Conservation (phyloP, 2,888 invertebrate genomes). For the Microctonus aethiopoides region DNA sequence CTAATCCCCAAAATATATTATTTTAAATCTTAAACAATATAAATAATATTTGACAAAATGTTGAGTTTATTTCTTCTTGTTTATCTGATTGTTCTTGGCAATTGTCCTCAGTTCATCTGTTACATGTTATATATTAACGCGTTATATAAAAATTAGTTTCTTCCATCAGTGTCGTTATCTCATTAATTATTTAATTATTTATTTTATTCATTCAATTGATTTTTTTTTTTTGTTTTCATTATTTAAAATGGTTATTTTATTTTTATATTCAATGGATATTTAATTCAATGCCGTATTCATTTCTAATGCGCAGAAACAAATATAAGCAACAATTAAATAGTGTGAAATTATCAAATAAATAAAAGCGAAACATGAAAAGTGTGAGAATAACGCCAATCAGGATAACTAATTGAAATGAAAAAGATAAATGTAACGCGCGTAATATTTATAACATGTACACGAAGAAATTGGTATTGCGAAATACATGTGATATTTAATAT, state of each 20-base stretch:
- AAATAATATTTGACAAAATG: not conserved
- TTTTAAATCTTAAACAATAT: not conserved
- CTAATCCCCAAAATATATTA: conserved; percentile 16
- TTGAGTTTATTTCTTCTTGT: not conserved
- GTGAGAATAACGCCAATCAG: not conserved
- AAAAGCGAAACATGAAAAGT: conserved; percentile 38
- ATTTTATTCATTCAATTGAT: not conserved
- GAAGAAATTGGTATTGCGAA: conserved; percentile 13
- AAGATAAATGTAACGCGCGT: not conserved
- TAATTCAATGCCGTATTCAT: conserved; percentile 29
- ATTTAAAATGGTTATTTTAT: not conserved
- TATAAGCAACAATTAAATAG: conserved; percentile 27
- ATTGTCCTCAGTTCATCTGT: not conserved
- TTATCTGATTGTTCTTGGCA: not conserved
- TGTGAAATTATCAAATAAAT: conserved; percentile 27
- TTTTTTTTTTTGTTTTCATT: not conserved
- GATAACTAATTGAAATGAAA: not conserved
- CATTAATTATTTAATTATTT: not conserved
- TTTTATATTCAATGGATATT: not conserved
- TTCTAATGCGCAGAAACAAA: conserved; percentile 60
- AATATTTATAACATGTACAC: conserved; percentile 16
- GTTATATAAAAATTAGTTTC: not conserved
- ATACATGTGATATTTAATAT: not conserved
- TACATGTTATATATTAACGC: not conserved
- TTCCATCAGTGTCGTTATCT: not conserved